Evolutionary conservation across 2,888 invertebrate species (phyloP), one percentile per base, ranked within the genome.

Genomic region (Yponomeuta evonymella): DNA sequence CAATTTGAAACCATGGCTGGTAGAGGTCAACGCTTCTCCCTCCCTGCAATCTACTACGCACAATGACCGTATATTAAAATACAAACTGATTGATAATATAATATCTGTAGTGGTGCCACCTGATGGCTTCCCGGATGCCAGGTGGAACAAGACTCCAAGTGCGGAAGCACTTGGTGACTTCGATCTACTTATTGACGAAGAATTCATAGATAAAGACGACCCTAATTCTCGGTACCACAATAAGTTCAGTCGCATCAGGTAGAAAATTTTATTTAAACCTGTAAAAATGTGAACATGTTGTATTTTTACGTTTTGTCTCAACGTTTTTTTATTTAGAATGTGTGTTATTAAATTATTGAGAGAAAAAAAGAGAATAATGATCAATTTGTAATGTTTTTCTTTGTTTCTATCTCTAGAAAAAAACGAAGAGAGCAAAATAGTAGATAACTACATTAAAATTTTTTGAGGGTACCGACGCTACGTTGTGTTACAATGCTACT

Each of bases 1-100:
- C 82, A 95, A 96, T 79, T 87, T 98, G 48, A 98, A 98, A 83
- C 98, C 98, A 0, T 98, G 98, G 98, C 89, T 98, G 12, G 96
- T 98, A 70, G 98, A 98, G 92, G 97, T 97, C n/a, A 98, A 98
- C 83, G 98, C 98, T 0, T 98, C 98, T 0, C 98, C 98, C 0
- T 98, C 98, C 0, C 86, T 98, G 73, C 97, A 98, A 1, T 97
- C 98, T 0, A 99, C 98, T 0, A 99, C 98, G 0, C 96, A 97
- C 0, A 98, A 97, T 80, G 98, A 99, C 87, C 93, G 98, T 76
- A 98, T 98, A 80, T 93, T 98, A 78, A 98, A 99, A 83, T 97
- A 98, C 81, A 98, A 98, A 88, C 91, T 99, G 68, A 96, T 98
- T 75, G 98, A 98, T 82, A 98, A 98, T 84, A 97, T 98, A 76